Evolutionary conservation across 2,888 invertebrate species (phyloP).

Genomic region (Xylota sylvarum): DNA sequence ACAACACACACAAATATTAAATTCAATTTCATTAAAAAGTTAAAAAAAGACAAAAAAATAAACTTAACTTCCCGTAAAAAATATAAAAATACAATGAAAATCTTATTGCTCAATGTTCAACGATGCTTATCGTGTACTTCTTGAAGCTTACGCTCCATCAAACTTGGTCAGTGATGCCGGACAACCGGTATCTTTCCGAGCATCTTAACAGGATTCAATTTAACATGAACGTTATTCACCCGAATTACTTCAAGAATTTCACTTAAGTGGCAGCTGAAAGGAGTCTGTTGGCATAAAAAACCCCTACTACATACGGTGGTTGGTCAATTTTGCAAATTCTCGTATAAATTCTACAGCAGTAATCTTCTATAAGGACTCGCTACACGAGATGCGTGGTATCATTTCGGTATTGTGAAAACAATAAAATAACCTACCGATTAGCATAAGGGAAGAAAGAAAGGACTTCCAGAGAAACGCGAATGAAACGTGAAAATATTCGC

Average conservation of each 20-base stretch:
- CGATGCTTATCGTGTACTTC: conserved; percentile 22
- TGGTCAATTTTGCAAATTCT: conserved; percentile 35
- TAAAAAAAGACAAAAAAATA: background rate
- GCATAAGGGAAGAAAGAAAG: conserved; percentile 23
- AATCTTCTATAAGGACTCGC: background rate
- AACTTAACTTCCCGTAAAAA: conserved; percentile 14
- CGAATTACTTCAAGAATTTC: conserved; percentile 8
- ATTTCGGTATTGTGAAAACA: background rate
- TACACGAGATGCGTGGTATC: background rate
- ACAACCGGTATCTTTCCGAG: conserved; percentile 3
- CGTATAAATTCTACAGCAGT: conserved; percentile 25
- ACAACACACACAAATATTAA: conserved; percentile 9
- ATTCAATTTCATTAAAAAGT: conserved; percentile 30
- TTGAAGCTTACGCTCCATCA: conserved; percentile 18
- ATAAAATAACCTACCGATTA: conserved; percentile 33
- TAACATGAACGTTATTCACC: background rate
- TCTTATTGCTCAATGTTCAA: conserved; percentile 13
- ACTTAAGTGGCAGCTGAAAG: background rate
- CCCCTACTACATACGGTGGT: background rate
- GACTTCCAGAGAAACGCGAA: conserved; percentile 8
- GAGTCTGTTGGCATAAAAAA: background rate
- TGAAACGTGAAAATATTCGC: conserved; percentile 50
- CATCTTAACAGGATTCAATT: background rate
- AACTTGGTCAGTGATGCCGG: conserved; percentile 12
- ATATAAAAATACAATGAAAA: conserved; percentile 1